Percentiles rank a stretch among this genome's conserved stretches.
phyloP scores from a whole-genome alignment of 2,113 vertebrate species.

The Catharus fuscescens region DNA sequence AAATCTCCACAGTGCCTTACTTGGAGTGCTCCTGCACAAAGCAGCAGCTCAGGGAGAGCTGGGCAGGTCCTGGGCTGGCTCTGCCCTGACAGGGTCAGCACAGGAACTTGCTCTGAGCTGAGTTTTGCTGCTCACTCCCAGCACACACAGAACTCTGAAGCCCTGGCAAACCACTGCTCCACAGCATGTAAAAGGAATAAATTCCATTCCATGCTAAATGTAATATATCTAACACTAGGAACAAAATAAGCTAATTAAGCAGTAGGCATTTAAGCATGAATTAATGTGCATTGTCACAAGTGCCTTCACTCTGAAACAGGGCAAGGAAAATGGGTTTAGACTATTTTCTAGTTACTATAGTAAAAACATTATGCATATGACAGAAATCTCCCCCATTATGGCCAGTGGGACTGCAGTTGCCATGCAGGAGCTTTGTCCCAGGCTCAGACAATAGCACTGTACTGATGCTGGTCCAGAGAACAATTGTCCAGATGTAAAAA shows the following conservation, averaged over 20 bases:
- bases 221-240: background rate
- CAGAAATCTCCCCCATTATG: background rate
- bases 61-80: fast-evolving
- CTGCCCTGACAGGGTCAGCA: background rate
- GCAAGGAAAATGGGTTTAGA: background rate
- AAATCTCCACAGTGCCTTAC: background rate
- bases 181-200: background rate
- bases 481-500: background rate
- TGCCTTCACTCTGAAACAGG: background rate
- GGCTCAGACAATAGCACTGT: background rate
- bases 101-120: background rate
- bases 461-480: background rate
- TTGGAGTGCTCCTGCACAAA: background rate
- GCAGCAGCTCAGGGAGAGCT: background rate
- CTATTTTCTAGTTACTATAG: background rate
- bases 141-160: background rate
- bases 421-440: background rate
- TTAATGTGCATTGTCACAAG: background rate
- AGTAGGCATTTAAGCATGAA: background rate
- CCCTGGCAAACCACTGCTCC: background rate
- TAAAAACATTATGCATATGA: background rate
- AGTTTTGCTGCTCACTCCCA: background rate
- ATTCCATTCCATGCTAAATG: background rate
- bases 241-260: background rate
- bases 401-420: background rate